Base-by-base conservation (phyloP, 2,113 vertebrate genomes). In the Rhinoptilus africanus region DNA sequence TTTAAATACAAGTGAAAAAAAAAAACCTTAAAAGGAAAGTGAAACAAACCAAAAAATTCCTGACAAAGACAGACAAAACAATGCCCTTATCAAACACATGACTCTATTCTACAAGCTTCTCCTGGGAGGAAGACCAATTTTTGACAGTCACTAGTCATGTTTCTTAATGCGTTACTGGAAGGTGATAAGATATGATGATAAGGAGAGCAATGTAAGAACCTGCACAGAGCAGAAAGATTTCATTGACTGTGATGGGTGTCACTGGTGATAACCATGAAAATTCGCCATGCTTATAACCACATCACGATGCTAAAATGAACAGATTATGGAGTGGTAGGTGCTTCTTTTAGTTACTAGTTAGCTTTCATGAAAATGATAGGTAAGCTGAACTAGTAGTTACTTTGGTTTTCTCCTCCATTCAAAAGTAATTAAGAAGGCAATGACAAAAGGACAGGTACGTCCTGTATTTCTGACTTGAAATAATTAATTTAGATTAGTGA, bases 151-250 rank as follows among this genome's bases (percentile, higher is more conserved):
- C 82, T 91, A 91, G 85, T 93, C 86, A 73, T 67, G 79, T 80
- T 96, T 93, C 92, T 93, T 86, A 92, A 96, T 86, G 67, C 1
- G 3, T 79, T 92, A 89, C 53, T 88, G 76, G 80, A 93, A 91
- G 26, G 88, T 81, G 92, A 80, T 79, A 96, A 88, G 88, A 90
- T 83, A 86, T 34, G 76, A 92, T 86, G 93, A 94, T 91, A 90
- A 86, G 50, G 80, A 86, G 43, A 92, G 56, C 59, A 43, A 39
- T 19, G 51, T 75, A 89, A 93, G 83, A 89, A 81, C 51, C 60
- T 93, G 83, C 56, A 41, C 5, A 75, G 47, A 91, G 83, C 89
- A 91, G 54, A 74, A 94, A 85, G 77, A 94, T 80, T 95, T 95
- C 85, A 84, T 82, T 88, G 83, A 85, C 85, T 94, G 56, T 96